Evolutionary conservation across 2,113 vertebrate genomes (phyloP).

Genomic region (Aythya baeri): DNA sequence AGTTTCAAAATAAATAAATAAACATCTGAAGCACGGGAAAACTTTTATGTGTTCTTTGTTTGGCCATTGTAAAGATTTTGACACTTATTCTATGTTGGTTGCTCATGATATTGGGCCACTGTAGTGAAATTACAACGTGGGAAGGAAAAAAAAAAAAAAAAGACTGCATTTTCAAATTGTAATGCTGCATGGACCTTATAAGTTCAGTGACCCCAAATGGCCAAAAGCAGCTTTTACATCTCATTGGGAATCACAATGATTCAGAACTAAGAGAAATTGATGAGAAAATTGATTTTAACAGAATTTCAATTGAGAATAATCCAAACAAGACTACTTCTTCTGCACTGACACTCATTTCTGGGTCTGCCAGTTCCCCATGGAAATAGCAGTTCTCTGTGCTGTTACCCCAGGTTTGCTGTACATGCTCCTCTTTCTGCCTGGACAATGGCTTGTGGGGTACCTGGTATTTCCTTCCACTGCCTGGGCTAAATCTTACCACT

Average conservation of each 20-base stretch:
- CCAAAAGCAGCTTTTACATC: conserved; percentile 43
- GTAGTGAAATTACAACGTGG: not conserved
- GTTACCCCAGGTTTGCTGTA: not conserved
- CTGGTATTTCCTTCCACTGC: rapidly evolving
- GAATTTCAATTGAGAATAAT: not conserved
- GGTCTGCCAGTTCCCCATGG: not conserved
- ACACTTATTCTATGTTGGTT: conserved; percentile 7
- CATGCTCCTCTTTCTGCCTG: not conserved
- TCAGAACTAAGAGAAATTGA: conserved; percentile 16
- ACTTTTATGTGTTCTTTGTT: not conserved
- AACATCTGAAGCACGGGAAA: not conserved
- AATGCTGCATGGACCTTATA: not conserved
- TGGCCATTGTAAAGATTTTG: not conserved
- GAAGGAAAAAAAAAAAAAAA: not conserved
- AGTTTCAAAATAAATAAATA: not conserved
- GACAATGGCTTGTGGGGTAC: not conserved
- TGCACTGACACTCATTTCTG: not conserved
- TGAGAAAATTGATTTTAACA: conserved; percentile 48
- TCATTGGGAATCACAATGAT: not conserved
- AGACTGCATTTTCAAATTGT: not conserved
- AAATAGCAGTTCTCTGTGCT: not conserved
- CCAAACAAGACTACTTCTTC: not conserved
- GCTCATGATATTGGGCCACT: not conserved
- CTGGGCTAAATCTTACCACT: not conserved
- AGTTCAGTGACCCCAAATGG: conserved; percentile 31